Base-by-base conservation (phyloP, 1,140 invertebrate species). In the Streblospio benedicti region DNA sequence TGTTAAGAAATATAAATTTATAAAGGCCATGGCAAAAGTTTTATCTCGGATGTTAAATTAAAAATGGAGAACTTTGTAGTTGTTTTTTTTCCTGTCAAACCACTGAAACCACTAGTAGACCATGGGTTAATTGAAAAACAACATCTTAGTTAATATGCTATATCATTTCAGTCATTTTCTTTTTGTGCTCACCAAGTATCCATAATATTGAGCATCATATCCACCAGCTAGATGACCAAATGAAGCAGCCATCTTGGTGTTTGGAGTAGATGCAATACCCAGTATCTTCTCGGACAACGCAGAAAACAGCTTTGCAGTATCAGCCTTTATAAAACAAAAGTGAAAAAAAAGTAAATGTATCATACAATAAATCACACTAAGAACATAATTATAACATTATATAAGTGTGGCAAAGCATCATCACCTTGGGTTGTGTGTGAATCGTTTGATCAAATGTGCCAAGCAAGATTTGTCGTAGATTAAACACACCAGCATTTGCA, bases 201-300 rank as follows among this genome's bases (percentile, higher is more conserved):
- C 80, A 70, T 83, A 83, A 65, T 83, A 83, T 61, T 82, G 80
- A 33, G 81, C 80, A 75, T 81, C 81, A 69, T 83, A 83, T 28
- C 81, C 81, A 31, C 76, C 76, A 57, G 76, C 80, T 28, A 83
- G 59, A 67, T 83, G 82, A 44, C 74, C 77, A 70, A 83, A 83
- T 18, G 75, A 76, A 4, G 81, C 81, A 23, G 81, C 62, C 76
- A 83, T 79, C 66, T 81, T 82, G 18, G 81, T 82, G 20, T 72
- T 76, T 27, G 73, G 71, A 49, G 77, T 78, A 4, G 76, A 67
- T 23, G 73, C 63, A 52, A 83, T 75, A 4, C 75, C 79, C 62
- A 82, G 66, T 31, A 80, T 69, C 38, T 81, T 70, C 59, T 75
- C 61, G 31, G 74, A 71, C 1, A 79, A 67, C 49, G 79, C 62